Evolutionary conservation across 2,888 invertebrate genomes (phyloP), one percentile per base, ranked within the genome.

Genomic region (Phrixothrix hirtus): DNA sequence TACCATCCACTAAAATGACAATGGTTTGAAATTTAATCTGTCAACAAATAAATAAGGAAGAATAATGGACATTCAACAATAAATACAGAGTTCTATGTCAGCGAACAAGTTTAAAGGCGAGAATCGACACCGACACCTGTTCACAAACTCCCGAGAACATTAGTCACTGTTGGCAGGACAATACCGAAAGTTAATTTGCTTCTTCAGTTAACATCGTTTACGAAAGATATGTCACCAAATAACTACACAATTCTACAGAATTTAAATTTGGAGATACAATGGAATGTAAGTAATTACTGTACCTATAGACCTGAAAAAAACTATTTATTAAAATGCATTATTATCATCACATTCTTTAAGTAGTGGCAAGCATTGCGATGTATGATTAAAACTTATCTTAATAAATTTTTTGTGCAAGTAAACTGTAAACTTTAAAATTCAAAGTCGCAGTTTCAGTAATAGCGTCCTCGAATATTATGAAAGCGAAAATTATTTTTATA

Each of bases 121-220:
- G 60, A 62, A 63, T 61, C 64, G 62, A 63, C 61, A 57, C 57
- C 60, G 65, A 67, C 67, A 68, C 69, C 67, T 69, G 67, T 66
- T 66, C 60, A 42, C 46, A 36, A 42, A 55, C 34, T 36, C 59
- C 46, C 55, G 42, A 59, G 64, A 69, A 69, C 71, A 71, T 71
- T 71, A 71, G 64, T 71, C 70, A 71, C 65, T 49, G 50, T 55
- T 55, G 71, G 71, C 71, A 72, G 69, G 67, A 71, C 70, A 72
- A 71, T 69, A 69, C 70, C 69, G 67, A 71, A 71, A 70, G 69
- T 69, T 71, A 70, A 72, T 71, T 71, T 70, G 70, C 70, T 70
- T 66, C 70, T 71, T 67, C 67, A 69, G 66, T 70, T 69, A 67
- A 69, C 67, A 70, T 21, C 35, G 37, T 54, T 57, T 50, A 55